phyloP scores from a whole-genome alignment of 2,888 invertebrate species.

The Gasteruption jaculator region DNA sequence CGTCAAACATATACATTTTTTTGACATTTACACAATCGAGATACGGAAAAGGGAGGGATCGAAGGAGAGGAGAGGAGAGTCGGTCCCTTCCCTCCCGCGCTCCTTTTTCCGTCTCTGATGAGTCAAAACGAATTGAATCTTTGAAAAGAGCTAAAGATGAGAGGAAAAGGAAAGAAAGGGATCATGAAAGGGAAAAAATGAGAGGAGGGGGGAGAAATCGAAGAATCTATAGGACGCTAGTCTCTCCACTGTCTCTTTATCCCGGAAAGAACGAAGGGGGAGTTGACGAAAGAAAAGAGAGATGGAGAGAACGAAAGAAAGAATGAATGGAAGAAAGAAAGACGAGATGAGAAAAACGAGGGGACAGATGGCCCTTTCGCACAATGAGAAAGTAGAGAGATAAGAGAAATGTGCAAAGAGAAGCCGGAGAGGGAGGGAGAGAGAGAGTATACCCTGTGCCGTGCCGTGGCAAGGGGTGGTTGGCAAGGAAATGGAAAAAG shows the following conservation, averaged over 20 bases:
- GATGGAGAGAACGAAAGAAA: constrained; percentile 20
- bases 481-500: constrained; percentile 18
- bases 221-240: constrained; percentile 5
- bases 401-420: constrained; percentile 45
- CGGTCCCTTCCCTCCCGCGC: too few species aligned
- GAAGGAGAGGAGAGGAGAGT: constrained; percentile 15
- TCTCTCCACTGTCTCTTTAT: too few species aligned
- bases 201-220: constrained; percentile 13
- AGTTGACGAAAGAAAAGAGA: constrained; percentile 19
- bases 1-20: too few species aligned
- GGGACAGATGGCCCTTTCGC: constrained; percentile 51
- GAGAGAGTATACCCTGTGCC: constrained; percentile 25
- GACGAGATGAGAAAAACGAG: constrained; percentile 46
- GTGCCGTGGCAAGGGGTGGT: constrained; percentile 19
- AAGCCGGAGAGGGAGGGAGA: constrained; percentile 23
- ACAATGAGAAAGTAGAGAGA: constrained; percentile 52
- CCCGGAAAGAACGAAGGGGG: constrained; percentile 24
- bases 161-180: constrained; percentile 14
- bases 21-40: too few species aligned
- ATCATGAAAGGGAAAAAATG: constrained; percentile 19
- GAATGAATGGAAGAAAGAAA: constrained; percentile 37
- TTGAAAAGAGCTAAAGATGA: too few species aligned
- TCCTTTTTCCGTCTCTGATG: too few species aligned
- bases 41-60: constrained; percentile 10
- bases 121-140: too few species aligned